These are phyloP conservation scores for Tachysurus vachellii DNA, from an alignment of 2,113 vertebrate genomes.

Conservation along the genomic window DNA sequence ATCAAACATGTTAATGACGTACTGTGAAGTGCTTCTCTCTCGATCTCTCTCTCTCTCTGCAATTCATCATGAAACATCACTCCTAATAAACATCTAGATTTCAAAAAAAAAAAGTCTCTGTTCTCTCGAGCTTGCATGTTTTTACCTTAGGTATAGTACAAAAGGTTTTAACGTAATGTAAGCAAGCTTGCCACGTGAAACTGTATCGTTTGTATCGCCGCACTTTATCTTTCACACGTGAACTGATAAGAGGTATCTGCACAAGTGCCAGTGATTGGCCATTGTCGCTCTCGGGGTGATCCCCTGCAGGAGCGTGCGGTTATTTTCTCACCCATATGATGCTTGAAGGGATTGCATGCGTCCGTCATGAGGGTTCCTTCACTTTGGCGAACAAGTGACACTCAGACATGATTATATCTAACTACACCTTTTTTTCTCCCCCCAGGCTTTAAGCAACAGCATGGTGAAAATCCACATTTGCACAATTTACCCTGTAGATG, in stretches of 20 bases:
- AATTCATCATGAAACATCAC: conserved; percentile 68
- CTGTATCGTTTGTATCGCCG: conserved; percentile 10
- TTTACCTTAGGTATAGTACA: conserved; percentile 27
- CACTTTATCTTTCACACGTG: conserved; percentile 13
- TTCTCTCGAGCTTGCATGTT: conserved; percentile 32
- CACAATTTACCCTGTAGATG: neutral
- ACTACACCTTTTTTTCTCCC: neutral
- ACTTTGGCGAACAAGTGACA: conserved; percentile 69
- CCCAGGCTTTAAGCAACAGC: conserved; percentile 1
- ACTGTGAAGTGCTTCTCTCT: conserved; percentile 63
- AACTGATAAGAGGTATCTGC: conserved; percentile 36
- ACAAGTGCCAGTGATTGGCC: conserved; percentile 54
- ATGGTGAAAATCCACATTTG: neutral
- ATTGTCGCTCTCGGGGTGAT: conserved; percentile 41
- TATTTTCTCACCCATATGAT: conserved; percentile 40
- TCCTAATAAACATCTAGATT: conserved; percentile 72
- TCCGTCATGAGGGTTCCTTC: conserved; percentile 70
- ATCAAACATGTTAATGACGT: conserved; percentile 56
- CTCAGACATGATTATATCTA: conserved; percentile 63
- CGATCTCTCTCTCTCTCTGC: conserved; percentile 33
- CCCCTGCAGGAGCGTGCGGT: neutral
- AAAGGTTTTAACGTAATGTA: conserved; percentile 11
- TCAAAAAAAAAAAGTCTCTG: conserved; percentile 44
- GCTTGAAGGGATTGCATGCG: conserved; percentile 63
- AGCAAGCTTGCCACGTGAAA: conserved; percentile 3